Evolutionary conservation across 2,888 invertebrate genomes (phyloP).

Genomic region (Homarus gammarus): DNA sequence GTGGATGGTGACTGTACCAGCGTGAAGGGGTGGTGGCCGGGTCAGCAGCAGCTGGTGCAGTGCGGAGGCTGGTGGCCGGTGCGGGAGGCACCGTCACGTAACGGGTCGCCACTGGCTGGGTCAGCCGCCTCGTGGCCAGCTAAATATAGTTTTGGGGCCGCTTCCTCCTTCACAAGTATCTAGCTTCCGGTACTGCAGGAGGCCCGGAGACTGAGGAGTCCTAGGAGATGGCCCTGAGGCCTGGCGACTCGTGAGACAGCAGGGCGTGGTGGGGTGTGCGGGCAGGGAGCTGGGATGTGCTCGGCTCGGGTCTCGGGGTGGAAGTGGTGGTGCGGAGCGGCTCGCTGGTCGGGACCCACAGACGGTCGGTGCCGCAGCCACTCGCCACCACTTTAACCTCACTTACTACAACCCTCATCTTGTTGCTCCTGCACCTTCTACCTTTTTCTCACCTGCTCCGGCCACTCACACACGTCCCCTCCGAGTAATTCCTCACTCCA

Average conservation of each 20-base stretch:
- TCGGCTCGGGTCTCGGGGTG: slow-evolving; percentile 49
- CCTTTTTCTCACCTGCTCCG: not conserved
- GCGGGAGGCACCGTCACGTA: slow-evolving; percentile 44
- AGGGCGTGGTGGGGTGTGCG: slow-evolving; percentile 57
- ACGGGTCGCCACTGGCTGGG: slow-evolving; percentile 43
- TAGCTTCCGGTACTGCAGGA: slow-evolving; percentile 18
- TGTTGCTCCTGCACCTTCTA: not conserved
- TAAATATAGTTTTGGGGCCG: slow-evolving; percentile 57
- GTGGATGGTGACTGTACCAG: slow-evolving; percentile 2
- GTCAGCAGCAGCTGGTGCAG: slow-evolving; percentile 55
- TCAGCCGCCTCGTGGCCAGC: slow-evolving; percentile 62
- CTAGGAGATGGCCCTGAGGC: slow-evolving; percentile 35
- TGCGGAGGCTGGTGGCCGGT: slow-evolving; percentile 46
- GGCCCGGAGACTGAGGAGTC: slow-evolving; percentile 9
- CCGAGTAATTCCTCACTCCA: not conserved
- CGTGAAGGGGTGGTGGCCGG: slow-evolving; percentile 16
- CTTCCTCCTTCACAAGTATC: slow-evolving; percentile 19
- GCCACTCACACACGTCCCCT: not conserved
- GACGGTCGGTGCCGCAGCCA: slow-evolving; percentile 43
- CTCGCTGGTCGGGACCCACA: slow-evolving; percentile 43
- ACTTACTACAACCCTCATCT: slow-evolving; percentile 42
- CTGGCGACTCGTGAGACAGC: slow-evolving; percentile 8
- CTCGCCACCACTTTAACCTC: slow-evolving; percentile 46
- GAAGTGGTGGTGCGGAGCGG: slow-evolving; percentile 61
- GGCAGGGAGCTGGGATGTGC: slow-evolving; percentile 42